Percentiles rank a stretch among this genome's conserved stretches.
Evolutionary conservation across 2,113 vertebrate genomes (phyloP).

Genomic region (Pyxicephalus adspersus): DNA sequence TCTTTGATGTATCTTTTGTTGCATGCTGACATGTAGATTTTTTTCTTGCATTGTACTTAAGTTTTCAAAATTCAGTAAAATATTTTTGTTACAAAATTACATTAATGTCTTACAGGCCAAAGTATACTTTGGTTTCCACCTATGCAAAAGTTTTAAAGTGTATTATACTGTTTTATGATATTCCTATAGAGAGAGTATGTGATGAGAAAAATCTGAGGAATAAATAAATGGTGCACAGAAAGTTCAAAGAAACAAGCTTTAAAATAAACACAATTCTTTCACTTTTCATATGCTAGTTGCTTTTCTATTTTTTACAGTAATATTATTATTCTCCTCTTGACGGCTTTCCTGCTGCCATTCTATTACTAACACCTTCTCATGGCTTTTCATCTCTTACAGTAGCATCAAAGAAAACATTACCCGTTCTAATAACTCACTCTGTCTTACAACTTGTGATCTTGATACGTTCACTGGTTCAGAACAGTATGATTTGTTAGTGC

Average conservation of each 20-base stretch:
- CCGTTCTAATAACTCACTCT: not conserved
- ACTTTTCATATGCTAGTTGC: not conserved
- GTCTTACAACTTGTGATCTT: slow-evolving; percentile 2
- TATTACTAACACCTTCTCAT: slow-evolving; percentile 11
- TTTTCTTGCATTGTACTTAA: too few species aligned
- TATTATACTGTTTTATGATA: too few species aligned
- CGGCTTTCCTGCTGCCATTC: not conserved
- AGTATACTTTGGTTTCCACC: too few species aligned
- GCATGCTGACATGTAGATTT: too few species aligned
- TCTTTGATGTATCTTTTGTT: too few species aligned
- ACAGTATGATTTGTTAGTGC: not conserved
- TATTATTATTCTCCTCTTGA: not conserved
- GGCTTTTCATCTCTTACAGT: slow-evolving; percentile 12
- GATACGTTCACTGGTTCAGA: not conserved
- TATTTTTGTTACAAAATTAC: too few species aligned
- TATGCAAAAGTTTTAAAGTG: too few species aligned
- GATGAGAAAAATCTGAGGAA: too few species aligned
- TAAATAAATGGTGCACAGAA: not conserved
- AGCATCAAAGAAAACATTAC: slow-evolving; percentile 19
- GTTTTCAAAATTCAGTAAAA: too few species aligned
- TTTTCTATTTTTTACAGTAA: not conserved
- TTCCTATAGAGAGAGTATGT: too few species aligned
- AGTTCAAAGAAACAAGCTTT: not conserved
- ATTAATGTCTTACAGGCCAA: too few species aligned
- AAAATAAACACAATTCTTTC: not conserved